A percentile compares a stretch with the other conserved stretches of the same genome.
These are phyloP conservation scores for Rhyacophila evoluta DNA, from an alignment of 2,888 invertebrate species.

Conservation along the genomic window DNA sequence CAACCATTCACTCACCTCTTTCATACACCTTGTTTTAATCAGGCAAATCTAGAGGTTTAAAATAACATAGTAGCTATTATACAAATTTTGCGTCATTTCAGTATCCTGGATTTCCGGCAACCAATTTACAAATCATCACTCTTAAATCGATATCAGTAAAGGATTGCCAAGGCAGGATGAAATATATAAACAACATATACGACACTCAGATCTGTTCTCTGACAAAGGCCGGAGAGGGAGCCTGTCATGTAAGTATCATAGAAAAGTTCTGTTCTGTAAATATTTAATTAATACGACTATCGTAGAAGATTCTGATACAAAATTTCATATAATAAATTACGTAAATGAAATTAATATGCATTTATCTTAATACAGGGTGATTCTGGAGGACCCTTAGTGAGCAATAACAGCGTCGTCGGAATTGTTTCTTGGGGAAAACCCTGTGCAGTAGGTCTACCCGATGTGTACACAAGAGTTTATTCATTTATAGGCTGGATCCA, in stretches of 20 bases:
- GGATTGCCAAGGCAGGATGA: slow-evolving; percentile 64
- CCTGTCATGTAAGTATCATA: slow-evolving; percentile 73
- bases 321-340: no score
- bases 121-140: slow-evolving; percentile 69
- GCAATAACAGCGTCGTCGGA: slow-evolving; percentile 55
- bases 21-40: no score
- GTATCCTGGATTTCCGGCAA: slow-evolving; percentile 71
- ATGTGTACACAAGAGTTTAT: slow-evolving; percentile 44
- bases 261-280: no score
- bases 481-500: slow-evolving; percentile 42
- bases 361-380: slow-evolving; percentile 35
- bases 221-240: slow-evolving; percentile 71
- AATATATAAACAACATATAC: slow-evolving; percentile 63
- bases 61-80: no score
- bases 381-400: slow-evolving; percentile 56
- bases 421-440: slow-evolving; percentile 39
- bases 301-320: no score
- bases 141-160: slow-evolving; percentile 66
- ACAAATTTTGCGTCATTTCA: no score
- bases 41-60: no score
- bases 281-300: no score
- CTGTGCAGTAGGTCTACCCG: slow-evolving; percentile 44
- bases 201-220: slow-evolving; percentile 71
- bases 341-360: no score
- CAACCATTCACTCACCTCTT: no score